Evolutionary conservation across 2,797 vertebrate genomes (phyloP).

Genomic region (Myripristis jacobus): DNA sequence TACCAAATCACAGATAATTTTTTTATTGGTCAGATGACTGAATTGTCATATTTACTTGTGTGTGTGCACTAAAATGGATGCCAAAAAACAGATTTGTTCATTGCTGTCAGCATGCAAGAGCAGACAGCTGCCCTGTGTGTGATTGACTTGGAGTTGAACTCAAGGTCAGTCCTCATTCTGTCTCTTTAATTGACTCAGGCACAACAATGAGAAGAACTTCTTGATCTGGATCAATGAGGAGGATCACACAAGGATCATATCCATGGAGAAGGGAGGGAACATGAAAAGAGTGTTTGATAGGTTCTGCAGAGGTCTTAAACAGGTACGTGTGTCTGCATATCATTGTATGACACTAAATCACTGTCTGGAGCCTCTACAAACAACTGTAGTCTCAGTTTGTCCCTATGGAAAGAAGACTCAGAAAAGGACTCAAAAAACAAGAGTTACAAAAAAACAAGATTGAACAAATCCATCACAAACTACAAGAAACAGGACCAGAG

Average conservation of each 20-base stretch:
- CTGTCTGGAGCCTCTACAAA: background rate
- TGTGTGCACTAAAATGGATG: background rate
- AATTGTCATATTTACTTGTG: background rate
- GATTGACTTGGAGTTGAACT: background rate
- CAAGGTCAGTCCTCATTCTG: background rate
- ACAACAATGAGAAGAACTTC: slow-evolving; percentile 89
- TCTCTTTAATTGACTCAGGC: slow-evolving; percentile 73
- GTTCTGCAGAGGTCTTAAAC: slow-evolving; percentile 87
- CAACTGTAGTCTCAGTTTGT: background rate
- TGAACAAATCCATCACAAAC: no score
- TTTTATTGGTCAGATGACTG: background rate
- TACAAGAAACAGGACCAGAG: background rate
- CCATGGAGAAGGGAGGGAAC: slow-evolving; percentile 90
- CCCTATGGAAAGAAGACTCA: background rate
- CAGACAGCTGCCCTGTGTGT: background rate
- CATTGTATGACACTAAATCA: background rate
- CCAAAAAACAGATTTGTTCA: background rate
- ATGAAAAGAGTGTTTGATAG: slow-evolving; percentile 90
- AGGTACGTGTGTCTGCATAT: slow-evolving; percentile 70
- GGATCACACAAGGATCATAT: slow-evolving; percentile 89
- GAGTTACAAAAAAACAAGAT: no score
- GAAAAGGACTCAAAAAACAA: no score
- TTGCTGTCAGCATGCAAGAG: background rate
- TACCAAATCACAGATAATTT: background rate
- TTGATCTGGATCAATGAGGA: slow-evolving; percentile 90